Evolutionary conservation across 2,888 invertebrate species (phyloP).

Genomic region (Melanophora roralis): DNA sequence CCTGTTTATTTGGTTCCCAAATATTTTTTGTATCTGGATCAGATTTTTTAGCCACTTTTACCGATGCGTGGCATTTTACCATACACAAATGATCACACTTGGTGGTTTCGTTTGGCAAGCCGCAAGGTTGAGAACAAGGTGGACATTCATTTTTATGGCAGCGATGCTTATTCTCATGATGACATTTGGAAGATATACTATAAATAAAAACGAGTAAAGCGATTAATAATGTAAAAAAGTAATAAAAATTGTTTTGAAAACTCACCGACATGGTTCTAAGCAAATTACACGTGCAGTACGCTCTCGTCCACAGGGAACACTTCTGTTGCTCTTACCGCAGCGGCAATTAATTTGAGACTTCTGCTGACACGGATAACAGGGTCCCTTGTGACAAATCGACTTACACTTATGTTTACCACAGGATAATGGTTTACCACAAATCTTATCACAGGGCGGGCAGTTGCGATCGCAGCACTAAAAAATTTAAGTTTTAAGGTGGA

Average conservation of each 20-base stretch:
- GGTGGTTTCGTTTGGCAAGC: constrained; percentile 76
- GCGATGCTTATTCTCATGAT: constrained; percentile 87
- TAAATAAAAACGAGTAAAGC: neutral
- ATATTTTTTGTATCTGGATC: constrained; percentile 30
- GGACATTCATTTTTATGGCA: constrained; percentile 93
- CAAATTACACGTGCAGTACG: constrained; percentile 87
- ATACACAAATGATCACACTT: constrained; percentile 82
- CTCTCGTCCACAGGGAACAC: constrained; percentile 92
- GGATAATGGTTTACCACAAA: constrained; percentile 88
- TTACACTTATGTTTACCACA: constrained; percentile 92
- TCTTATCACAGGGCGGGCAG: constrained; percentile 90
- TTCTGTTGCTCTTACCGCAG: constrained; percentile 87
- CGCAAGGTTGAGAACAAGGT: constrained; percentile 87
- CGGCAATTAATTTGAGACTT: constrained; percentile 81
- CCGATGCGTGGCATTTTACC: constrained; percentile 86
- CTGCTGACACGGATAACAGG: constrained; percentile 86
- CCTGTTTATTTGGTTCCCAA: constrained; percentile 65
- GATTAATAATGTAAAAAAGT: too few relatives aligned
- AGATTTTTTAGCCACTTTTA: constrained; percentile 79
- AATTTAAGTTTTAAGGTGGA: neutral
- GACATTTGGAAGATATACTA: constrained; percentile 87
- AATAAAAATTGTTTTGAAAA: neutral
- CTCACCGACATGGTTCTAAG: constrained; percentile 82
- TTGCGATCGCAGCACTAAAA: constrained; percentile 88
- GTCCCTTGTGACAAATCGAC: constrained; percentile 86